Percentiles rank a stretch among this genome's conserved stretches.
Conservation (phyloP, 2,888 invertebrate genomes). For the Drosophila kambysellisi region DNA sequence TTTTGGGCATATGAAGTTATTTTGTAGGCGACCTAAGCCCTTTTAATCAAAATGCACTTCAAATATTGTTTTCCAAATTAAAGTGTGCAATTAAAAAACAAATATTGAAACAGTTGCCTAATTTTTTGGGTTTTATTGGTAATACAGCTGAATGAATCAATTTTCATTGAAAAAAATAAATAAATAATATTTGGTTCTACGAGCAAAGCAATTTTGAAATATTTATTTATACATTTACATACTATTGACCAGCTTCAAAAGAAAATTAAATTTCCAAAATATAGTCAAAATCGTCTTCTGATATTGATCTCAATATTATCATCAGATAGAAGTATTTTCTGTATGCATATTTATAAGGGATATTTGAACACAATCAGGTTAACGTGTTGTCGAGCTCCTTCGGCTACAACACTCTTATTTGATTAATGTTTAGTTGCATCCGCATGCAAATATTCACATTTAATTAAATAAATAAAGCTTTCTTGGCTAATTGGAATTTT, state of each 20-base stretch:
- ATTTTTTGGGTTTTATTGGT: neutral
- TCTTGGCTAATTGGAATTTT: neutral
- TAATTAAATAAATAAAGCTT: neutral
- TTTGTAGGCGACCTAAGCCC: neutral
- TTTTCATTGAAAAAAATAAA: neutral
- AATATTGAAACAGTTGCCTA: neutral
- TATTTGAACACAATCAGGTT: neutral
- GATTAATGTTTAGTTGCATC: neutral
- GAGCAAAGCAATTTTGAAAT: no score
- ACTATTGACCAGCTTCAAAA: neutral
- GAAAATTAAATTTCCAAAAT: neutral
- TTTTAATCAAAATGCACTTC: neutral
- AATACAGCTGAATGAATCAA: neutral
- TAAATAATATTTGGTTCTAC: no score
- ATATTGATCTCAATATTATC: neutral
- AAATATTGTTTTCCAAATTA: neutral
- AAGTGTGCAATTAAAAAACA: neutral
- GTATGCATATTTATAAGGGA: no score
- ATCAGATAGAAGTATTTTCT: neutral
- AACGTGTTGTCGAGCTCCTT: neutral
- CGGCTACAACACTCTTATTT: neutral
- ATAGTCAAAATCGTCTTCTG: neutral
- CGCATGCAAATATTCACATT: no score
- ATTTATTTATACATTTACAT: neutral
- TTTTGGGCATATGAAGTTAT: slow-evolving; percentile 1